Percentiles rank a stretch among this genome's conserved stretches.
Evolutionary conservation across 2,888 invertebrate genomes (phyloP).

Genomic region (Colletes collaris): DNA sequence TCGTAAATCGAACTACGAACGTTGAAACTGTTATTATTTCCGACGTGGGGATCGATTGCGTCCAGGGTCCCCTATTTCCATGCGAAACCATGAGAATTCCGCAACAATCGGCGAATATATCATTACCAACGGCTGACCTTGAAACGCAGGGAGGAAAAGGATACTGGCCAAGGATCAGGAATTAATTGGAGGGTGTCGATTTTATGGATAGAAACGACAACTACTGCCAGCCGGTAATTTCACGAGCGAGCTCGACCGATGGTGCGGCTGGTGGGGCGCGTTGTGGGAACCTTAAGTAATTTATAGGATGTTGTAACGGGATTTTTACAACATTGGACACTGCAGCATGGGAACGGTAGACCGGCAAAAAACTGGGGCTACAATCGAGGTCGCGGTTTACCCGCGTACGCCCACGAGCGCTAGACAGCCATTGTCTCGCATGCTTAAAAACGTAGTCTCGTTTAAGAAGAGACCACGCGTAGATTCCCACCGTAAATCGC

Average conservation of each 20-base stretch:
- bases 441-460: slow-evolving; percentile 75
- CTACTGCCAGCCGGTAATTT: slow-evolving; percentile 62
- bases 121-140: slow-evolving; percentile 38
- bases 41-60: slow-evolving; percentile 19
- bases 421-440: slow-evolving; percentile 75
- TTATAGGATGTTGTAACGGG: slow-evolving; percentile 76
- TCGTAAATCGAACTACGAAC: slow-evolving; percentile 20
- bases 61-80: slow-evolving; percentile 48
- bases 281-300: slow-evolving; percentile 77
- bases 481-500: slow-evolving; percentile 78
- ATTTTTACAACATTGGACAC: slow-evolving; percentile 77
- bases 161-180: slow-evolving; percentile 43
- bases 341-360: slow-evolving; percentile 76
- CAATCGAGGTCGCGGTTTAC: slow-evolving; percentile 76
- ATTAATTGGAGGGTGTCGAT: slow-evolving; percentile 61
- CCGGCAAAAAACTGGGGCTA: slow-evolving; percentile 76
- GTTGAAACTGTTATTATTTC: slow-evolving; percentile 43
- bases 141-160: slow-evolving; percentile 13
- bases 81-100: slow-evolving; percentile 57
- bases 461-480: slow-evolving; percentile 68
- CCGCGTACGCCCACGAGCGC: slow-evolving; percentile 71
- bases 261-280: slow-evolving; percentile 52
- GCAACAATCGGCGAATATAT: slow-evolving; percentile 59
- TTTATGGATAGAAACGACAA: slow-evolving; percentile 57
- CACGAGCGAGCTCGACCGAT: slow-evolving; percentile 45